phyloP scores from a whole-genome alignment of 2,113 vertebrate genomes.

The Phaethornis superciliosus region DNA sequence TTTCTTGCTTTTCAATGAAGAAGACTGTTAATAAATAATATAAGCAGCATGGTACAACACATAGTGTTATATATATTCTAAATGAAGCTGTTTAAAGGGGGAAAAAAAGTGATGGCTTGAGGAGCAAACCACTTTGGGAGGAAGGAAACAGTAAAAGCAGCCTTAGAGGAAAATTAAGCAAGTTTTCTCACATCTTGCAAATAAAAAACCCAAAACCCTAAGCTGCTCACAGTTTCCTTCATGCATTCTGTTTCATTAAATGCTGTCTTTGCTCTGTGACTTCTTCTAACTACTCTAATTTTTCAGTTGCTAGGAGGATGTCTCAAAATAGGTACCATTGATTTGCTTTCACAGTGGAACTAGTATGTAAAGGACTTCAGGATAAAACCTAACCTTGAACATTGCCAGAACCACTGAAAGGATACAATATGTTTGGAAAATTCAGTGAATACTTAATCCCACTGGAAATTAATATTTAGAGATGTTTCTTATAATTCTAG shows the following conservation, averaged over 20 bases:
- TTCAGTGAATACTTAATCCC: not conserved
- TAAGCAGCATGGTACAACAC: not conserved
- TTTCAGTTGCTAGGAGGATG: not conserved
- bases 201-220: not conserved
- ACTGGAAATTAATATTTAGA: not conserved
- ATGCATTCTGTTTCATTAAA: not conserved
- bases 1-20: not conserved
- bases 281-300: not conserved
- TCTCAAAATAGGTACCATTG: not conserved
- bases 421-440: not conserved
- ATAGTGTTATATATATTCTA: not conserved
- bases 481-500: not conserved
- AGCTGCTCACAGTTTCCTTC: not conserved
- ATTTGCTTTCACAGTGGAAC: not conserved
- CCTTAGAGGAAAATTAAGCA: not conserved
- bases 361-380: not conserved
- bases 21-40: conserved; percentile 26
- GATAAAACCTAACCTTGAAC: not conserved
- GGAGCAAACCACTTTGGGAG: not conserved
- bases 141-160: not conserved
- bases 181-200: not conserved
- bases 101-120: not conserved
- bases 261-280: not conserved
- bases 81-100: not conserved
- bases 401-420: not conserved